Evolutionary conservation across 2,888 invertebrate genomes (phyloP), one percentile per base, ranked within the genome.

Genomic region (Microplitis deprimator): DNA sequence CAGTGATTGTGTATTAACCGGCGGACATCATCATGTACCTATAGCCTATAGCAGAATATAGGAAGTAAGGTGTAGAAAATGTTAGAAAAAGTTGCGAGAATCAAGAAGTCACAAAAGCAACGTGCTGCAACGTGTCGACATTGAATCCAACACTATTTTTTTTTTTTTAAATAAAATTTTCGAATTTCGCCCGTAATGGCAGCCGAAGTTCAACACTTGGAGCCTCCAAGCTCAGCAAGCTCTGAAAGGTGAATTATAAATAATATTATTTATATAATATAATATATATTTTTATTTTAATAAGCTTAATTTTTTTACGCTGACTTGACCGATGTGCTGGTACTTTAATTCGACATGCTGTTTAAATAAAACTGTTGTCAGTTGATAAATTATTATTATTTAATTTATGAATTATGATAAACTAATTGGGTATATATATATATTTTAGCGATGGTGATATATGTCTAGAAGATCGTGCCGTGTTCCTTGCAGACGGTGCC

Each of bases 211-310:
- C 90, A 89, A 86, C 93, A 93, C 89, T 94, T 95, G 87, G 96
- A 96, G 91, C 95, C 96, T 83, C 96, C 96, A 84, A 96, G 96
- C 89, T 96, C 96, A 79, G 96, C 96, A 81, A 97, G 96, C 91
- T 96, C 96, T 81, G 96, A 96, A 91, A 96, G 96, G 96, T 96
- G 79, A 79, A 17, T n/a, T 8, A 20, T 8, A 20, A 65, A 17
- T 17, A 17, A n/a, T 40, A 17, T 67, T 67, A 67, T 29, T 29
- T 73, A 13, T 20, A 50, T 50, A 50, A n/a, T 73, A 29, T 64
- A 6, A 41, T 20, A 10, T 62, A 17, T 62, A 13, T 65, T 65
- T 40, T 50, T 29, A 29, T 38, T 20, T 29, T 29, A 65, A 29
- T 50, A 64, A 41, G 5, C 16, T 61, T 50, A 50, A 50, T 50